Evolutionary conservation across 2,113 vertebrate species (phyloP), one percentile per base, ranked within the genome.

Genomic region (Rhegmatorhina hoffmannsi): DNA sequence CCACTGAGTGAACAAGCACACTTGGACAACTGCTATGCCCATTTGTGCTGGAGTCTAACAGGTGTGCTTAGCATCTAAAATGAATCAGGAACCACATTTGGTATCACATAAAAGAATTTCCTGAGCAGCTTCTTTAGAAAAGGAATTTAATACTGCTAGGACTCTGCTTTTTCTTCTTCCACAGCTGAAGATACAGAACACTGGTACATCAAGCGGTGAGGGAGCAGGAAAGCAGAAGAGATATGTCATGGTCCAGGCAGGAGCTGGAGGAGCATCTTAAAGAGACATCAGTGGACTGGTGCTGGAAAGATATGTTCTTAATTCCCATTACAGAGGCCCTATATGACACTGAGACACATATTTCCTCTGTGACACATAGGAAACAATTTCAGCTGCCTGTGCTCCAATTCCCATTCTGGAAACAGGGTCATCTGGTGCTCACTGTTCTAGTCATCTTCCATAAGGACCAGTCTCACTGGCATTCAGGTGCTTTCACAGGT

Each of bases 331-430:
- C 74, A 85, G 38, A 63, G 34, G 43, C 26, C 25, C 26, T 62
- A 4, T 64, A 43, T 79, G 77, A 94, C 58, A 72, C 49, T 76
- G 74, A 93, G 52, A 75, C 76, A 90, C 29, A 78, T 5, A 75
- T 80, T 95, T 93, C 83, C 89, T 55, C 47, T 59, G 21, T 93
- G 89, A 90, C 91, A 90, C 56, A 59, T 49, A 20, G 79, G 79
- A 81, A 95, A 91, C 26, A 44, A 86, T 74, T 94, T 70, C 90
- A 77, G 20, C 73, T 47, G 66, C 49, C 50, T 85, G 31, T 4
- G 1, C 26, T 76, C 15, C 46, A 31, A 17, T 43, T 80, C 20
- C 14, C 23, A 5, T 34, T 67, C 68, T 75, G 76, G 50, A 86
- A 92, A 93, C 1, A 8, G 31, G 21, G 64, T 75, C 21, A 0